Evolutionary conservation across 2,113 vertebrate species (phyloP), one percentile per base, ranked within the genome.

Genomic region (Larimichthys polyactis): DNA sequence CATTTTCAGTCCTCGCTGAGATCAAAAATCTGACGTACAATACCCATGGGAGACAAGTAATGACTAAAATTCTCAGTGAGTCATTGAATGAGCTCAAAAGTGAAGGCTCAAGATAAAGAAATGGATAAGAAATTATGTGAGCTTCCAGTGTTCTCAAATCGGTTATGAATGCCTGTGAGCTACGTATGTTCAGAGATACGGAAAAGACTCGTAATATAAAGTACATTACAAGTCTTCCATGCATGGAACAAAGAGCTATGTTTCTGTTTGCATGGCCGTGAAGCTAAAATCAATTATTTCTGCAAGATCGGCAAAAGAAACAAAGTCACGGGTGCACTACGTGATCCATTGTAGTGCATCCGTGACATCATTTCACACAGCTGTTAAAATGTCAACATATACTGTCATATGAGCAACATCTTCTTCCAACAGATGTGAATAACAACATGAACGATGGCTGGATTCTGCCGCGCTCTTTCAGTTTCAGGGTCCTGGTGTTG

Each of bases 101-200:
- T 22, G 55, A 67, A 82, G 29, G 69, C 20, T 73, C 10, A 3
- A 78, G 32, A 85, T 63, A 40, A 78, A 22, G n/a, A 60, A 82
- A 7, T 43, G 15, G 22, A 48, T 17, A 43, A 44, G 29, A 71
- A 49, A 60, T 48, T 6, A 32, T 51, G 44, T 54, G 20, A 49
- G 27, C 4, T 68, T 17, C 58, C 43, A 24, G 6, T 57, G 11
- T 62, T 51, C 6, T 49, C 16, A 51, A 58, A 66, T 82, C 11
- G 40, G 48, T 1, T 22, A 17, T 49, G 48, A 62, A 70, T 48
- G 59, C 17, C 29, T 77, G 24, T 48, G 27, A 44, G 52, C 24
- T 40, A 11, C 55, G 27, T 15, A 51, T 57, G 49, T 46, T 71
- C 8, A 71, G 11, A 29, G 24, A 32, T 16, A 24, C 7, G 12